Evolutionary conservation across 2,113 vertebrate genomes (phyloP).

Genomic region (Eleginops maclovinus): DNA sequence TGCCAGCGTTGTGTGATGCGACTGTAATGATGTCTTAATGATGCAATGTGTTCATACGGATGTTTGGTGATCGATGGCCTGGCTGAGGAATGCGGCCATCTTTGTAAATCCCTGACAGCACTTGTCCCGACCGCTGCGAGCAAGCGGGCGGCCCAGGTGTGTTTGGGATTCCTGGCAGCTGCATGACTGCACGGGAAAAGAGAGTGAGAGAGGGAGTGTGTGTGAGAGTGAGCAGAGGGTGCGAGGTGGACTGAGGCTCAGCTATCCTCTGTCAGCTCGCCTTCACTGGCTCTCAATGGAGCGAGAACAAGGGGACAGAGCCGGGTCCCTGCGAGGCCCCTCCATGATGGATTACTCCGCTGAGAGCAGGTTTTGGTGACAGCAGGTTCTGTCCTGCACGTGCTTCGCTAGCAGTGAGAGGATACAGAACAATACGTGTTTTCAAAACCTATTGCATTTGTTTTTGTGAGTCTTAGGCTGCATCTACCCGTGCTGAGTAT

Average conservation of each 20-base stretch:
- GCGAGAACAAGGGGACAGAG: slow-evolving; percentile 76
- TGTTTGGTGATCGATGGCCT: slow-evolving; percentile 31
- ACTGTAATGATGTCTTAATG: slow-evolving; percentile 51
- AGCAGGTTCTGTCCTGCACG: slow-evolving; percentile 5
- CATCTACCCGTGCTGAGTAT: not conserved
- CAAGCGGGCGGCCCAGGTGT: slow-evolving; percentile 69
- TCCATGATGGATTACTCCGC: slow-evolving; percentile 79
- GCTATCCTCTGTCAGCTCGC: slow-evolving; percentile 77
- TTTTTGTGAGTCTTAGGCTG: not conserved
- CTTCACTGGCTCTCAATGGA: slow-evolving; percentile 83
- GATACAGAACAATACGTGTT: not conserved
- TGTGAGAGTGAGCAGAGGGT: not conserved
- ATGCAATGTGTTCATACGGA: slow-evolving; percentile 33
- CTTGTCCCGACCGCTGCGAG: slow-evolving; percentile 57
- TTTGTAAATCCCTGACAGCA: slow-evolving; percentile 50
- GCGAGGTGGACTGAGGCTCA: slow-evolving; percentile 26
- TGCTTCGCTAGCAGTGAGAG: not conserved
- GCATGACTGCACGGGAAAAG: slow-evolving; percentile 38
- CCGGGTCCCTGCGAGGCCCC: slow-evolving; percentile 49
- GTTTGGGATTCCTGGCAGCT: slow-evolving; percentile 69
- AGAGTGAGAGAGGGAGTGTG: not conserved
- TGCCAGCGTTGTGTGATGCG: slow-evolving; percentile 20
- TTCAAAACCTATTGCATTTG: not conserved
- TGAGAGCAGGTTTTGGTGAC: slow-evolving; percentile 72
- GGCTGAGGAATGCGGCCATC: slow-evolving; percentile 52